Evolutionary conservation across 2,888 invertebrate genomes (phyloP).

Genomic region (Amiota communis): DNA sequence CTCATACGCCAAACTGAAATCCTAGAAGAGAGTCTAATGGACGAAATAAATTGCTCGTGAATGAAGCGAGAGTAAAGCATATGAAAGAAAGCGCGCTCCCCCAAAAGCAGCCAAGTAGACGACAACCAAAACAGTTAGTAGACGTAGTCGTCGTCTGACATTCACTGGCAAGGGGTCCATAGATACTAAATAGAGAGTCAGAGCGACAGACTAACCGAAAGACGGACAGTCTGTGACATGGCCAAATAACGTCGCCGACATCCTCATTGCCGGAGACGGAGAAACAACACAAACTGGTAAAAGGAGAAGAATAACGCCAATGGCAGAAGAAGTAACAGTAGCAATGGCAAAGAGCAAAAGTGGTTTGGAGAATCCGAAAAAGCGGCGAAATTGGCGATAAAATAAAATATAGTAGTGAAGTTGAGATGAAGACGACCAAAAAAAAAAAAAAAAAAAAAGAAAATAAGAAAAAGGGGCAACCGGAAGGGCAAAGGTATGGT

Average conservation of each 20-base stretch:
- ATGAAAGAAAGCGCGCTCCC: background rate
- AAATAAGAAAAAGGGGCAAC: background rate
- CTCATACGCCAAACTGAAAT: slow-evolving; percentile 49
- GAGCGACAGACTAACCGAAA: background rate
- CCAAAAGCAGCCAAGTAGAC: slow-evolving; percentile 40
- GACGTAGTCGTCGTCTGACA: no score
- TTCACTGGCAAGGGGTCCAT: no score
- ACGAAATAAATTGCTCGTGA: slow-evolving; percentile 67
- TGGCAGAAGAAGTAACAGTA: slow-evolving; percentile 12
- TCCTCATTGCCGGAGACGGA: slow-evolving; percentile 21
- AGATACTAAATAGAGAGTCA: background rate
- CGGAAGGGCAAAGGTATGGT: background rate
- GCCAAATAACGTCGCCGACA: slow-evolving; percentile 38
- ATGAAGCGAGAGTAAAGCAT: slow-evolving; percentile 62
- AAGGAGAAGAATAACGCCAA: background rate
- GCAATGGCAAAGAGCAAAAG: slow-evolving; percentile 11
- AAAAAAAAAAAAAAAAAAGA: background rate
- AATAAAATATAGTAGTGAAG: slow-evolving; percentile 53
- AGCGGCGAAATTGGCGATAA: slow-evolving; percentile 63
- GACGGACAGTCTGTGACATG: background rate
- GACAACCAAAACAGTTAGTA: slow-evolving; percentile 45
- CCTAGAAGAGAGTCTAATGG: slow-evolving; percentile 67
- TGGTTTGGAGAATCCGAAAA: slow-evolving; percentile 33
- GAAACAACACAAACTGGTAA: background rate
- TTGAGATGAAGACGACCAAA: background rate